Base-by-base conservation (phyloP, 1,140 invertebrate species). In the Drosophila ambigua region DNA sequence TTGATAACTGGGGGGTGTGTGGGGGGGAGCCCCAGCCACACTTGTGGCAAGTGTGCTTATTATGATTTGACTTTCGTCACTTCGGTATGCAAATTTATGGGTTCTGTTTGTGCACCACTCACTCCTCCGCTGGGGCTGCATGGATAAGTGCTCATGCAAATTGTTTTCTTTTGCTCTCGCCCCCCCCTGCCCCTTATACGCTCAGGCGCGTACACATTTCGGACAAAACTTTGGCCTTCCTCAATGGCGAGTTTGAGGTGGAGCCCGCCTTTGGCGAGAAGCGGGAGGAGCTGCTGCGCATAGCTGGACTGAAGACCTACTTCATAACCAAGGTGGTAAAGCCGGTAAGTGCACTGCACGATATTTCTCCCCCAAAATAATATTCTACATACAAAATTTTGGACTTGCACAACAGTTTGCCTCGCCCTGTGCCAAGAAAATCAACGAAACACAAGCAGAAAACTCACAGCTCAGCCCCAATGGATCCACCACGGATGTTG, bases 231-330 rank as follows among this genome's bases (percentile, higher is more conserved):
- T 92, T 98, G 58, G 95, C 96, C 71, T 98, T 96, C 90, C 93
- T 99, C 31, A 96, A 97, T 79, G 97, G 96, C 5, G 97, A 98
- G 91, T 99, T 99, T 90, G 97, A 98, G 93, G 97, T 98, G 49
- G 98, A 99, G 91, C 96, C 97, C 0, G 98, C 96, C 0, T 96
- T 96, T 79, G 98, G 98, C 0, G 98, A 98, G 84, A 94, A 96
- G 63, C 92, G 97, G 31, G 96, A 98, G 92, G 96, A 99, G 93
- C 95, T 96, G 69, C 93, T 99, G 35, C 93, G 96, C 46, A 95
- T 97, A 77, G 96, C 97, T 16, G 96, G 96, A 45, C 94, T 98
- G 71, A 96, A 97, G 92, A 98, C 98, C 0, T 98, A 96, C 92
- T 98, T 98, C 90, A 98, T 99, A 58, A 96, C 96, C 2, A 95